Evolutionary conservation across 2,888 invertebrate species (phyloP).

Genomic region (Synergus umbraculus): DNA sequence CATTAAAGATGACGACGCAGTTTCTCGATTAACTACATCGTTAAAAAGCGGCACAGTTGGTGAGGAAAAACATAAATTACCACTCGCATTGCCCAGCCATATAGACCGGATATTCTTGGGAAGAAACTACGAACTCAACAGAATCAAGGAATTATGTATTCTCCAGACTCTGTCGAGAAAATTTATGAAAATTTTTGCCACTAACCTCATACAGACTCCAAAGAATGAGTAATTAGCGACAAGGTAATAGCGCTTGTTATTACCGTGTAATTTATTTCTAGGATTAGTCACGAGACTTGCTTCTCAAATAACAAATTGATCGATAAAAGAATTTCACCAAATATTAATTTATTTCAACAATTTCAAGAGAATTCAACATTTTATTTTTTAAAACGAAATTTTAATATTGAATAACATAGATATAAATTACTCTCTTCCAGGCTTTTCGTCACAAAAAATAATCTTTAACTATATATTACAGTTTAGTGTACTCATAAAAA

Average conservation of each 20-base stretch:
- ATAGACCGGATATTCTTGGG: constrained; percentile 33
- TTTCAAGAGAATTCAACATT: no score
- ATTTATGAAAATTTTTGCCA: neutral
- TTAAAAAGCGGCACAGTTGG: constrained; percentile 49
- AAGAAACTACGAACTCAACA: constrained; percentile 49
- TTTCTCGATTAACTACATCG: constrained; percentile 67
- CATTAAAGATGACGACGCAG: constrained; percentile 67
- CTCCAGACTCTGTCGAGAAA: neutral
- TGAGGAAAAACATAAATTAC: constrained; percentile 65
- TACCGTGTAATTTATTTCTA: neutral
- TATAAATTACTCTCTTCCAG: neutral
- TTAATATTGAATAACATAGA: neutral
- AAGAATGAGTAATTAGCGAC: no score
- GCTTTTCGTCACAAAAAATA: neutral
- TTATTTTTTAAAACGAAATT: neutral
- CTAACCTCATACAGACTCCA: neutral
- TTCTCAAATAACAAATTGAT: neutral
- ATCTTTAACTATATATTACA: neutral
- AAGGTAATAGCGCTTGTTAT: neutral
- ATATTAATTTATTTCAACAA: no score
- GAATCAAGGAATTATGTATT: constrained; percentile 52
- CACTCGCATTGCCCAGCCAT: constrained; percentile 50
- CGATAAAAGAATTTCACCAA: neutral
- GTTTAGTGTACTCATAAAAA: neutral
- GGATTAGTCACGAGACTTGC: neutral